Evolutionary conservation across 2,888 invertebrate species (phyloP).

Genomic region (Chouioia cunea): DNA sequence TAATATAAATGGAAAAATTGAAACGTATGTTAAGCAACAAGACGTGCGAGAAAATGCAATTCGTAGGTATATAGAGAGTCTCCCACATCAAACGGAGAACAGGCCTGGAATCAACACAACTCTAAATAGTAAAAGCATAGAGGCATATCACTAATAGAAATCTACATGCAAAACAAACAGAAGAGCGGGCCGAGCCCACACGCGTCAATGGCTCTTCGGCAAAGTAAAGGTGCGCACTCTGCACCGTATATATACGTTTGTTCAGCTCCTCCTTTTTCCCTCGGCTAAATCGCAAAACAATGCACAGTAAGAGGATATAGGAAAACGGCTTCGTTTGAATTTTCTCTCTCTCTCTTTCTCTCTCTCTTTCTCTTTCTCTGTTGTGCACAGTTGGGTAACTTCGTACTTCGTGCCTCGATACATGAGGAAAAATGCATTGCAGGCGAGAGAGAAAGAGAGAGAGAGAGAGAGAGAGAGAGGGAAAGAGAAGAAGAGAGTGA

Average conservation of each 20-base stretch:
- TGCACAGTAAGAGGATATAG: conserved; percentile 27
- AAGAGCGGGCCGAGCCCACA: conserved; percentile 8
- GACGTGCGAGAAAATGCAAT: too few species aligned
- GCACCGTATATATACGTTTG: conserved; percentile 18
- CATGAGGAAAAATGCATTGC: conserved; percentile 34
- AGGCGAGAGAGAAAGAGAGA: conserved; percentile 4
- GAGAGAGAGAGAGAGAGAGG: conserved; percentile 30
- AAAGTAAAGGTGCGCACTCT: conserved; percentile 21
- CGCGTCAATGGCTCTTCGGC: conserved; percentile 6
- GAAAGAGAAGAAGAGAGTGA: conserved; percentile 47
- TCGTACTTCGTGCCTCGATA: conserved; percentile 40
- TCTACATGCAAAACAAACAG: neutral
- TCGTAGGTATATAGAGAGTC: too few species aligned
- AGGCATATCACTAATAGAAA: conserved; percentile 4
- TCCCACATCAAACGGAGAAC: too few species aligned
- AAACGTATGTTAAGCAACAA: too few species aligned
- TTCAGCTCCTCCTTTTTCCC: conserved; percentile 5
- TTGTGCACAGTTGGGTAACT: conserved; percentile 19
- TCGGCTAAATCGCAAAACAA: conserved; percentile 40
- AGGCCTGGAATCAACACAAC: too few species aligned
- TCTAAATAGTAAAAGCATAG: too few species aligned
- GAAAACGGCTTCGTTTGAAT: conserved; percentile 29
- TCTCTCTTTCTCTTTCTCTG: neutral
- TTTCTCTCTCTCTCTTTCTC: conserved; percentile 16
- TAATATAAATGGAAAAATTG: too few species aligned